Base-by-base conservation (phyloP, 2,888 invertebrate genomes). In the Morpho helenor region DNA sequence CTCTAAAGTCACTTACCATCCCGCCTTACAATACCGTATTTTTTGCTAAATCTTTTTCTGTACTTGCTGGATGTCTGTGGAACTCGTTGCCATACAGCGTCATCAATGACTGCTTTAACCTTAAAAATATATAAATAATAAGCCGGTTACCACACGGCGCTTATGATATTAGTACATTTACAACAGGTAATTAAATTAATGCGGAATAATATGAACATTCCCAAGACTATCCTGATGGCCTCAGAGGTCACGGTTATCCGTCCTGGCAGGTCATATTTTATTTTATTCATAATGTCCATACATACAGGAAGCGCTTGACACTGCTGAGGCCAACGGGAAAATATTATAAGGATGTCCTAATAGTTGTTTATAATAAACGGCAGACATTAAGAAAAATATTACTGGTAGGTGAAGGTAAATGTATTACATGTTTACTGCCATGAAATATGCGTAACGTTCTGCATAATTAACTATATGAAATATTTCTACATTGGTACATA, bases 281-380 rank as follows among this genome's bases (percentile, higher is more conserved):
- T 42, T 52, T 57, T 57, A 55, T 49, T 52, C 52, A 56, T 54
- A 51, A 44, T 56, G 56, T 56, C 58, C 58, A 63, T 31, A 51
- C 43, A 52, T 39, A 53, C 53, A 58, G 63, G 63, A 63, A 63
- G 58, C 23, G 22, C 58, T 39, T 39, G 51, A 54, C 56, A 54
- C 31, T 40, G 56, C 7, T 45, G 53, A 63, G 63, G 63, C 40
- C 58, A 63, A 59, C 63, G 63, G 63, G 63, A 63, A 63, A 63
- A 61, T n/a, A 59, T 61, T 39, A 59, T 54, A 48, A 63, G 60
- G 56, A 61, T 56, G 62, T 57, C 52, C 50, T 59, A 56, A 48
- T 41, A 54, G 59, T 58, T 56, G 57, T 43, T 49, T 8, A 51
- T 59, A 56, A 58, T 58, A 56, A 53, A 49, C 40, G 43, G 49